Evolutionary conservation across 2,113 vertebrate genomes (phyloP), one percentile per base, ranked within the genome.

Genomic region (Sterna hirundo): DNA sequence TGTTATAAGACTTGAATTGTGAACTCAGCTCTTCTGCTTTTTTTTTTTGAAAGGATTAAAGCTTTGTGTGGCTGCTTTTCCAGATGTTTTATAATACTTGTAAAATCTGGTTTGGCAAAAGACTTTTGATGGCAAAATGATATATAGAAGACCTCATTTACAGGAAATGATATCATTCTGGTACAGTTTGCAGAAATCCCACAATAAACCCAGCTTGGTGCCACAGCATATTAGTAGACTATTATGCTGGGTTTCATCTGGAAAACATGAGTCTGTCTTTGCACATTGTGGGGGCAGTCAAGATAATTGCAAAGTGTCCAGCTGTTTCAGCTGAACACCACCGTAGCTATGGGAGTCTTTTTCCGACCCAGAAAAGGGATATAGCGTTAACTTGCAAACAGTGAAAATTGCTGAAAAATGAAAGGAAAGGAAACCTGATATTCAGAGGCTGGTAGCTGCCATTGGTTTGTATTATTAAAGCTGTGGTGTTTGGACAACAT

Each of bases 181-280:
- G 97, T 94, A 80, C 95, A 96, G 91, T 97, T 97, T 97, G 91
- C 84, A 98, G 96, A 97, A 97, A 97, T 98, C 92, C 62, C 97
- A 96, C 97, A 98, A 98, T 98, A 98, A 98, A 97, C 97, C 96
- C 98, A 98, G 98, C 97, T 96, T 98, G 98, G 88, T 96, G 95
- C 96, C 96, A 88, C 87, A 93, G 96, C 47, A 23, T 95, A 97
- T 97, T 98, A 97, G 96, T 84, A 88, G 88, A 87, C 88, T 95
- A 94, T 98, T 97, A 97, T 77, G 26, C 88, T 65, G 89, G 91
- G 70, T 77, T 79, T 97, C 86, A 88, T 97, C 96, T 83, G 92
- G 94, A 97, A 97, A 96, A 96, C 96, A 90, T 60, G 74, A 97
- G 95, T 95, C 88, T 93, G 83, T 93, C 94, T 95, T 80, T 83